These are phyloP conservation scores for Anguilla japonica DNA, from an alignment of 2,113 vertebrate genomes.

Conservation along the genomic window DNA sequence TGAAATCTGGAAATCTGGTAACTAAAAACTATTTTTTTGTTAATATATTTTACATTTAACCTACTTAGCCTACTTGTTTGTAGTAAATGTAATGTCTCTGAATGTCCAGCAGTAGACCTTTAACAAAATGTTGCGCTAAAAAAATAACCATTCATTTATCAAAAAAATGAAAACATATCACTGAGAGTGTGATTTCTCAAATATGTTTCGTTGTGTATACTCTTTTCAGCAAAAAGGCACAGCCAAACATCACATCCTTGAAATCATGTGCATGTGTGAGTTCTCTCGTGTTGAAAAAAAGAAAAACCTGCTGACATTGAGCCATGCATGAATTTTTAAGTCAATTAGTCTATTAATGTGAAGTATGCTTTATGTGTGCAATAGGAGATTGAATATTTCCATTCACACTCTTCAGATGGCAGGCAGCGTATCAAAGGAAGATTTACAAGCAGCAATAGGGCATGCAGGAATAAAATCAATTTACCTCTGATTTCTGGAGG, in stretches of 20 bases:
- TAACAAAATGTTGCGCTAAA: no score
- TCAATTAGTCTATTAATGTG: slow-evolving; percentile 52
- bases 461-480: slow-evolving; percentile 60
- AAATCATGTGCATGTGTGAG: neutral
- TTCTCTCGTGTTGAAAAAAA: neutral
- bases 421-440: slow-evolving; percentile 63
- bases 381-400: slow-evolving; percentile 51
- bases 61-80: no score
- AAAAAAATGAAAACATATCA: neutral
- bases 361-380: slow-evolving; percentile 39
- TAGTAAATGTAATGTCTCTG: no score
- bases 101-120: no score
- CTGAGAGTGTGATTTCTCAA: neutral
- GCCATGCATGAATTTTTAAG: slow-evolving; percentile 52
- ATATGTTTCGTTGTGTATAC: neutral
- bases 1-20: no score
- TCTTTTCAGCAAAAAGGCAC: slow-evolving; percentile 30
- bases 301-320: slow-evolving; percentile 40
- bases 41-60: no score
- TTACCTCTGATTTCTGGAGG: slow-evolving; percentile 60
- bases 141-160: no score
- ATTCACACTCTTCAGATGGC: slow-evolving; percentile 60
- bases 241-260: slow-evolving; percentile 32
- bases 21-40: no score
- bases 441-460: slow-evolving; percentile 55